Percentiles rank a stretch among this genome's conserved stretches.
phyloP scores from a whole-genome alignment of 2,888 invertebrate species.

The Leistus spinibarbis region DNA sequence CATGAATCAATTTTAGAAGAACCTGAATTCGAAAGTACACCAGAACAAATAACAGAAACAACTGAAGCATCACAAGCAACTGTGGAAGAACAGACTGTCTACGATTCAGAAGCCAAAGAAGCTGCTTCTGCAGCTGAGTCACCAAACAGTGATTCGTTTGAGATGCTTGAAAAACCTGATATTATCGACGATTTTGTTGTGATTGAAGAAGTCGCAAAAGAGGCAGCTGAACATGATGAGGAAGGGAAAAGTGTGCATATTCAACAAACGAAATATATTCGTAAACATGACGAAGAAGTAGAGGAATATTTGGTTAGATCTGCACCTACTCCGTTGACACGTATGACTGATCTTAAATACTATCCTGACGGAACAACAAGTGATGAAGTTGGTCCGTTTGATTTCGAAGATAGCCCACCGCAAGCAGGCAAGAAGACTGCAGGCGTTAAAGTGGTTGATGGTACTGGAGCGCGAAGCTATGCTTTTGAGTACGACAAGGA shows the following conservation, averaged over 20 bases:
- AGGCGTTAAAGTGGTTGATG: conserved; percentile 50
- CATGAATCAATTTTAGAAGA: conserved; percentile 58
- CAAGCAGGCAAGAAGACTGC: conserved; percentile 50
- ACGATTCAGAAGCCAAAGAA: conserved; percentile 55
- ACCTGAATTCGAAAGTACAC: conserved; percentile 57
- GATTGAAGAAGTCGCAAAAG: conserved; percentile 85
- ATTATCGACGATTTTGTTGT: conserved; percentile 88
- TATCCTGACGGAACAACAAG: conserved; percentile 61
- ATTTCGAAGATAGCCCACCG: conserved; percentile 72
- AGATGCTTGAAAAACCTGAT: conserved; percentile 85
- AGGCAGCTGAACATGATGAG: conserved; percentile 80
- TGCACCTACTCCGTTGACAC: conserved; percentile 66
- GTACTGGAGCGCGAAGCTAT: conserved; percentile 54
- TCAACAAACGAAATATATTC: conserved; percentile 60
- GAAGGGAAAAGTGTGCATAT: conserved; percentile 84
- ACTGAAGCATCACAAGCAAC: conserved; percentile 52
- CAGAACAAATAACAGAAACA: conserved; percentile 48
- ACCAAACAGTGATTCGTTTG: conserved; percentile 84
- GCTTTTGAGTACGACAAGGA: conserved; percentile 61
- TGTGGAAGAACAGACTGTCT: conserved; percentile 63
- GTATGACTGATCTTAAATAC: conserved; percentile 59
- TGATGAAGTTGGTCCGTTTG: conserved; percentile 69
- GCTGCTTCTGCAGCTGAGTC: conserved; percentile 64
- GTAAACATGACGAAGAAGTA: conserved; percentile 72
- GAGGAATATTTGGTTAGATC: conserved; percentile 74